A percentile compares a stretch with the other conserved stretches of the same genome.
These are phyloP conservation scores for Numida meleagris DNA, from an alignment of 2,113 vertebrate species.

Conservation along the genomic window DNA sequence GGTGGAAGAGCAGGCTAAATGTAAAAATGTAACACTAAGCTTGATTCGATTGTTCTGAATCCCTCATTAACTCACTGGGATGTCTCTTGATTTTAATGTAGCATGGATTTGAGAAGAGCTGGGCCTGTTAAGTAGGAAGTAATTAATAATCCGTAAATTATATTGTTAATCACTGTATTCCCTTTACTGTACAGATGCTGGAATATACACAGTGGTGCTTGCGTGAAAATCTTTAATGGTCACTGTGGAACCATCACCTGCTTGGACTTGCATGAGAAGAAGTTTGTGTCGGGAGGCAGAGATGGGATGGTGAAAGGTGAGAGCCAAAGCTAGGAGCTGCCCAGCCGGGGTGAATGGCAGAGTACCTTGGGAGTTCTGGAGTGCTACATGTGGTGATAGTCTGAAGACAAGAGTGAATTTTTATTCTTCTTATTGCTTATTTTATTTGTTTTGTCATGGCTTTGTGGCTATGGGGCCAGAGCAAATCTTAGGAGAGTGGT, in stretches of 20 bases:
- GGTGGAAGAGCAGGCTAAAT: background rate
- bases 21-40: background rate
- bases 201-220: slow-evolving; percentile 80
- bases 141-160: background rate
- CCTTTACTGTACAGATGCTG: slow-evolving; percentile 81
- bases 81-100: background rate
- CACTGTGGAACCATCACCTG: slow-evolving; percentile 83
- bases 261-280: slow-evolving; percentile 78
- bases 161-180: background rate
- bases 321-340: background rate
- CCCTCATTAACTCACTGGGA: background rate
- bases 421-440: background rate
- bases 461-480: background rate
- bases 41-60: background rate
- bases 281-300: slow-evolving; percentile 85
- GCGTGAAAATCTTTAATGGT: slow-evolving; percentile 78
- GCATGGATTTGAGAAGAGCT: background rate
- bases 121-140: background rate
- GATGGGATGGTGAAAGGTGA: slow-evolving; percentile 89
- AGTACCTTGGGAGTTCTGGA: rapidly evolving
- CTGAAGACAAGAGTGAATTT: background rate
- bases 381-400: rapidly evolving
- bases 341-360: background rate
- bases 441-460: background rate
- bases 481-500: background rate